Evolutionary conservation across 53 echinoderm and acorn worm genomes (phyloP), one percentile per base, ranked within the genome.

Genomic region (Stichopus horrens): DNA sequence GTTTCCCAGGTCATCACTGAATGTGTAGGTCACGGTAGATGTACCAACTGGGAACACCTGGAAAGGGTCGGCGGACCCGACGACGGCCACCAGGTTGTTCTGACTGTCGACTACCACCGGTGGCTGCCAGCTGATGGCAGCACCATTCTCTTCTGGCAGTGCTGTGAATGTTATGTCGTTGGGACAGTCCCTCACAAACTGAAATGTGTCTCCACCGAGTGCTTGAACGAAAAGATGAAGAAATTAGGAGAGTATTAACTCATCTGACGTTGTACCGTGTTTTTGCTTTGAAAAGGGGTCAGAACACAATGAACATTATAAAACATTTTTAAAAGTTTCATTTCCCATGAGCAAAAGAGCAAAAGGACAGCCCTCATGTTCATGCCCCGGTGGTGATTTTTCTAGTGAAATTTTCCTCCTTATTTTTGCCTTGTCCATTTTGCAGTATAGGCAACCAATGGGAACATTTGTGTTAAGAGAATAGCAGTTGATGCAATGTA

Each of bases 1-100:
- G 63, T 83, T 83, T 37, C 83, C 83, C 55, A 23, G 58, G 23
- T 9, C 19, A 57, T 83, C 83, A 59, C 21, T 83, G 83, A 22
- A 83, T 9, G 51, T 63, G 83, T 83, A 83, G 16, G 54, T 53
- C 54, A 85, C 85, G 51, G 85, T 67, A 21, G 85, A 23, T 13
- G 65, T 65, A 37, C 85, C 85, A 60, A 85, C 66, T 19, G 67
- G 67, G n/a, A 66, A 65, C 19, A 67, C 14, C 9, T 52, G 65
- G 5, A n/a, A 7, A 2, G 85, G 85, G 0, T 11, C 51, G 21
- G 67, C 6, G 22, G 85, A 67, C 7, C 66, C 85, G 10, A 65
- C 11, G 21, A 68, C 65, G 5, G 51, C 11, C 5, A 85, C 85
- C 23, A 23, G 20, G 6, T 21, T 85, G 11, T 65, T 53, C 52